A percentile compares a stretch with the other conserved stretches of the same genome.
phyloP scores from a whole-genome alignment of 2,888 invertebrate species.

The Phlogophora meticulosa region DNA sequence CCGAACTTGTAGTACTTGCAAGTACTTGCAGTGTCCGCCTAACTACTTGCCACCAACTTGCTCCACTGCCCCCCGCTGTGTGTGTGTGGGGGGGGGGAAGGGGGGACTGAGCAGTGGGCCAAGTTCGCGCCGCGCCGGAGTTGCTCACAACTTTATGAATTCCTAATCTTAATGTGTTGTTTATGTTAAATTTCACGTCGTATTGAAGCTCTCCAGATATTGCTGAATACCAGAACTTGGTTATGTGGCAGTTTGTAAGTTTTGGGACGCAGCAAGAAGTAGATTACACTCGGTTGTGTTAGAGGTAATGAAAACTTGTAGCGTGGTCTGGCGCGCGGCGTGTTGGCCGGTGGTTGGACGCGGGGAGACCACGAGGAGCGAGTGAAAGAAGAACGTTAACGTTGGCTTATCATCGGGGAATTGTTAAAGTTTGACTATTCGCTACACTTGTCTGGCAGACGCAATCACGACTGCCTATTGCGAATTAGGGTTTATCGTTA shows the following conservation, averaged over 20 bases:
- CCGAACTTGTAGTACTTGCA: constrained; percentile 4
- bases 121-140: constrained; percentile 43
- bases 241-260: constrained; percentile 43
- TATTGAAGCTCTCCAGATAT: constrained; percentile 52
- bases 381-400: constrained; percentile 21
- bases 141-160: constrained; percentile 65
- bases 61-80: constrained; percentile 26
- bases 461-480: constrained; percentile 10
- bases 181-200: constrained; percentile 64
- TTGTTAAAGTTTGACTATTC: constrained; percentile 31
- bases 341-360: too few species aligned
- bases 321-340: not conserved
- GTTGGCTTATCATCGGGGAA: constrained; percentile 36
- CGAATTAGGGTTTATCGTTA: constrained; percentile 23
- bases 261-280: constrained; percentile 40
- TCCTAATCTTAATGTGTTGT: constrained; percentile 67
- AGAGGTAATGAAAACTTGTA: constrained; percentile 20
- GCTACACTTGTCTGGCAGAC: constrained; percentile 21
- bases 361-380: not conserved
- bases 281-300: constrained; percentile 31
- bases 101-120: constrained; percentile 16
- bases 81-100: too few species aligned
- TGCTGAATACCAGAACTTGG: constrained; percentile 44
- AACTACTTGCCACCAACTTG: constrained; percentile 55
- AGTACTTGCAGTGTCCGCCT: constrained; percentile 44